A percentile compares a stretch with the other conserved stretches of the same genome.
phyloP scores from a whole-genome alignment of 1,140 invertebrate genomes.

The Lepeophtheirus salmonis region DNA sequence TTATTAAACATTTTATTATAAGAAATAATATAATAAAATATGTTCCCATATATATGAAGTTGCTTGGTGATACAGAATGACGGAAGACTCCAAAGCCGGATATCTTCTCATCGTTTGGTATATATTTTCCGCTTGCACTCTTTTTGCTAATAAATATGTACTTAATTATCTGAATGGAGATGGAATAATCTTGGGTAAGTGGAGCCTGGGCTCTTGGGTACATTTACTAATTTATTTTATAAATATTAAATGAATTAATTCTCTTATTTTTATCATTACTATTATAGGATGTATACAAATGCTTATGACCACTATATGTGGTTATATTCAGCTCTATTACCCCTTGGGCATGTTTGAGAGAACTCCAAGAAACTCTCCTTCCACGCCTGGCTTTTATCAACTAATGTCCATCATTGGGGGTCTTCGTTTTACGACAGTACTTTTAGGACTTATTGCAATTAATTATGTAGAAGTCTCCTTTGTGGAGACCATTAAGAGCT shows the following conservation, averaged over 20 bases:
- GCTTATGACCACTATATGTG: conserved; percentile 52
- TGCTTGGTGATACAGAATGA: no score
- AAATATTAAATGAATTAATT: conserved; percentile 5
- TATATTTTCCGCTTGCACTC: conserved; percentile 52
- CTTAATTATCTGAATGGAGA: conserved; percentile 54
- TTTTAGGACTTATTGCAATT: conserved; percentile 52
- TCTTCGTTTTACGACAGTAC: conserved; percentile 43
- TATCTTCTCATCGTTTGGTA: conserved; percentile 53
- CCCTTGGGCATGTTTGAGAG: conserved; percentile 52
- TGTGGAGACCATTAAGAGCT: conserved; percentile 68
- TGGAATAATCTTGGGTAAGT: conserved; percentile 51
- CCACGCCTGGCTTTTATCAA: conserved; percentile 1
- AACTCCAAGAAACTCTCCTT: conserved; percentile 35
- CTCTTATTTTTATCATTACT: conserved; percentile 15
- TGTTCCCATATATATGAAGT: no score
- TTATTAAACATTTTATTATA: no score
- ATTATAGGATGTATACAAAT: conserved; percentile 40
- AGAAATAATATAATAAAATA: no score
- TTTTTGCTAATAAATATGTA: conserved; percentile 69
- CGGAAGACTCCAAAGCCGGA: conserved; percentile 39
- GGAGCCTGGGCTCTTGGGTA: no score
- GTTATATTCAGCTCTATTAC: conserved; percentile 53
- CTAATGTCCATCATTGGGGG: conserved; percentile 9
- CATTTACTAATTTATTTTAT: background rate
- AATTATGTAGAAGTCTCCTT: conserved; percentile 69